phyloP scores from a whole-genome alignment of 2,888 invertebrate genomes.

The Euzophera pinguis region DNA sequence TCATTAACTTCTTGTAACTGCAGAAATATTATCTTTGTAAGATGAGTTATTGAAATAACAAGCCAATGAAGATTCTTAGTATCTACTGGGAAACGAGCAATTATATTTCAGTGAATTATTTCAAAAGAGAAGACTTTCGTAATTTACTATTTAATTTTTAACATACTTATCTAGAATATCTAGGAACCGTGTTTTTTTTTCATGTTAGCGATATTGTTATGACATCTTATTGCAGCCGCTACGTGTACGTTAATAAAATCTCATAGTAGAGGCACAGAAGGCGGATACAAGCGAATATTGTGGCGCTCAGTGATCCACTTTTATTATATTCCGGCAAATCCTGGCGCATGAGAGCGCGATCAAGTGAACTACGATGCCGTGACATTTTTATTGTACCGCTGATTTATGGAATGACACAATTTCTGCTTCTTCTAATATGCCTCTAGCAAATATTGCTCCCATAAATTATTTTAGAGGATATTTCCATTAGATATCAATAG shows the following conservation, averaged over 20 bases:
- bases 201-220: too few relatives aligned
- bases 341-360: background rate
- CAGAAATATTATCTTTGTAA: constrained; percentile 11
- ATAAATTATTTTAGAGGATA: too few relatives aligned
- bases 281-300: background rate
- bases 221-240: too few relatives aligned
- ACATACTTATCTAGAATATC: too few relatives aligned
- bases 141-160: too few relatives aligned
- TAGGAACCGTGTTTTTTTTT: too few relatives aligned
- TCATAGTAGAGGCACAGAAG: too few relatives aligned
- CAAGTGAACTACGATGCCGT: constrained; percentile 6
- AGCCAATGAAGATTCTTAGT: background rate
- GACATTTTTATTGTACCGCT: background rate
- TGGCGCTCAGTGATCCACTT: constrained; percentile 11
- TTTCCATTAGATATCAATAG: too few relatives aligned
- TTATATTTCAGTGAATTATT: too few relatives aligned
- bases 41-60: constrained; percentile 1
- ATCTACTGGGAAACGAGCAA: too few relatives aligned
- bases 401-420: background rate
- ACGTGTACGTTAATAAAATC: too few relatives aligned
- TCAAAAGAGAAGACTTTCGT: too few relatives aligned
- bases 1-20: background rate
- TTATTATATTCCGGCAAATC: constrained; percentile 12
- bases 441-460: background rate
- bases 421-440: background rate